phyloP scores from a whole-genome alignment of 2,888 invertebrate species.

The Tribolium freemani region DNA sequence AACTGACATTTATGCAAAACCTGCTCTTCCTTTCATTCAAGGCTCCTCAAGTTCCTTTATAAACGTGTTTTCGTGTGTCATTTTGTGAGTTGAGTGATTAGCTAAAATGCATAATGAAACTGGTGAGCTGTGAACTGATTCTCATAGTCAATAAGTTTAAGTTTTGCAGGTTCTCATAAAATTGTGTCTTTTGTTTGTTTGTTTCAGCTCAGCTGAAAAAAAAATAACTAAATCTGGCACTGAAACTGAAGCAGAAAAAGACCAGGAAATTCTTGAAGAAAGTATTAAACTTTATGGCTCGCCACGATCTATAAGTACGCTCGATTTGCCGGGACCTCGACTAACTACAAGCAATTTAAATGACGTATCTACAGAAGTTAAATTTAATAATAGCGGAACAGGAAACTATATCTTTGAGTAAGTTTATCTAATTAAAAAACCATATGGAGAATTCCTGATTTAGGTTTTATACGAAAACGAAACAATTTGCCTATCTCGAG shows the following conservation, averaged over 20 bases:
- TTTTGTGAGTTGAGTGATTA: no score
- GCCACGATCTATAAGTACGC: not conserved
- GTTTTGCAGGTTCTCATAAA: no score
- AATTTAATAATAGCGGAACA: not conserved
- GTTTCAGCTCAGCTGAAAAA: no score
- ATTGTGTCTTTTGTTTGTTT: no score
- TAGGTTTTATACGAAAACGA: not conserved
- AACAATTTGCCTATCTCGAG: not conserved
- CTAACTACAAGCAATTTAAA: not conserved
- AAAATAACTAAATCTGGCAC: not conserved
- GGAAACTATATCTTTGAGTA: not conserved
- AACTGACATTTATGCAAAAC: no score
- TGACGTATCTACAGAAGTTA: not conserved
- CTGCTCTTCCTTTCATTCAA: no score
- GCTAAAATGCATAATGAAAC: no score
- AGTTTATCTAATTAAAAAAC: not conserved
- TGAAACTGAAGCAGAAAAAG: not conserved
- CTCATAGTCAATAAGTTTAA: no score
- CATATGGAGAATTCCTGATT: not conserved
- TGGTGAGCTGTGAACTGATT: no score
- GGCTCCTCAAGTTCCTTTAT: no score
- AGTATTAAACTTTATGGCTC: not conserved
- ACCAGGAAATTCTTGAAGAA: not conserved
- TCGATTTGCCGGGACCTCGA: not conserved
- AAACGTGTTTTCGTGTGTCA: no score